Evolutionary conservation across 1,140 invertebrate species (phyloP).

Genomic region (Neuroterus valhalla): DNA sequence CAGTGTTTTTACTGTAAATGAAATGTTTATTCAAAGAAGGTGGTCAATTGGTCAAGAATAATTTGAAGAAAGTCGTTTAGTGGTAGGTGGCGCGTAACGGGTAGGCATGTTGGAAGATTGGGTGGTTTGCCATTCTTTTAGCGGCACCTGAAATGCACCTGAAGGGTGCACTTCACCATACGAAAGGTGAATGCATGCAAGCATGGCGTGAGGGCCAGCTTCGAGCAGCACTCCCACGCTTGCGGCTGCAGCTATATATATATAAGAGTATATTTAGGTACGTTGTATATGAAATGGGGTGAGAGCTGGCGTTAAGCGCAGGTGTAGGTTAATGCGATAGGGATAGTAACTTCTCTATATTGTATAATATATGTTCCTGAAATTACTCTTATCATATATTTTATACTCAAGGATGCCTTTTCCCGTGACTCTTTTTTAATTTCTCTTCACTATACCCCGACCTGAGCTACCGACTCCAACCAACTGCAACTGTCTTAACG

Average conservation of each 20-base stretch:
- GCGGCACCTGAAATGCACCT: slow-evolving; percentile 23
- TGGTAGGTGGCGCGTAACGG: neutral
- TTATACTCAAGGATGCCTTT: neutral
- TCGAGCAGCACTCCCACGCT: slow-evolving; percentile 19
- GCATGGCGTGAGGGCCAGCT: slow-evolving; percentile 30
- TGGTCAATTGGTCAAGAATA: too few species aligned
- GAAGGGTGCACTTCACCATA: slow-evolving; percentile 25
- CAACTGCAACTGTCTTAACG: slow-evolving; percentile 12
- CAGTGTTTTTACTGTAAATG: too few species aligned
- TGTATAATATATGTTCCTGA: neutral
- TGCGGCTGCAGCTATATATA: neutral
- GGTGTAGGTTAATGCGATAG: slow-evolving; percentile 27
- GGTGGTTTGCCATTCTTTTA: slow-evolving; percentile 11
- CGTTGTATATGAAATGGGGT: neutral
- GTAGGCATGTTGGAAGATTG: neutral
- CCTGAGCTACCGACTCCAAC: neutral
- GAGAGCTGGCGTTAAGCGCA: slow-evolving; percentile 2
- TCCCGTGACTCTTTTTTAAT: neutral
- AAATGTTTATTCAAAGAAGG: too few species aligned
- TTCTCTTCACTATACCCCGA: neutral
- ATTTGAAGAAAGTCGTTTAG: neutral
- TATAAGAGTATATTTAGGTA: neutral
- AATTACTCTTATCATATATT: neutral
- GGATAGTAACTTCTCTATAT: slow-evolving; percentile 1
- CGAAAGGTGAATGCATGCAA: slow-evolving; percentile 11